Conservation (phyloP, 1,140 invertebrate genomes). For the Pachyrhynchus sulphureomaculatus region DNA sequence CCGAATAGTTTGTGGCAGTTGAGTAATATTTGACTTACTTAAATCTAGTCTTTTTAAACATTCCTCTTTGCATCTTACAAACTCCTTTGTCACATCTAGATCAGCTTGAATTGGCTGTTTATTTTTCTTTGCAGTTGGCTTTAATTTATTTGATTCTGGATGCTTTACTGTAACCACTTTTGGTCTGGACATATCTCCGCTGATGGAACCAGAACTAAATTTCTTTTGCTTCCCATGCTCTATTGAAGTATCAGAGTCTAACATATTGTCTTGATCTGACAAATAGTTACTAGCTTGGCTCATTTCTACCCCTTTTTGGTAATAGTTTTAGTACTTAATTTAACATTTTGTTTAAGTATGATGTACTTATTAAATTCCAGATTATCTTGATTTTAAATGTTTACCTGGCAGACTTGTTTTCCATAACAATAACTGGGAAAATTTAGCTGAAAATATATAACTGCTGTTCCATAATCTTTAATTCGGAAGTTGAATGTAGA, state of each 20-base stretch:
- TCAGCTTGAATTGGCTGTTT: conserved; percentile 92
- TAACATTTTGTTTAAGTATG: too few species aligned
- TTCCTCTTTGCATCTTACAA: conserved; percentile 90
- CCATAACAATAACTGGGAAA: too few species aligned
- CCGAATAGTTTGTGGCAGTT: conserved; percentile 83
- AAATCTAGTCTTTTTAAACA: conserved; percentile 87
- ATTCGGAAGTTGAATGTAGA: too few species aligned
- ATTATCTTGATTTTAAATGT: not conserved
- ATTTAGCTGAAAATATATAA: too few species aligned
- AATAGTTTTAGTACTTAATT: too few species aligned
- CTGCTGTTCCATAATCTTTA: too few species aligned
- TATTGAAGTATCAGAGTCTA: conserved; percentile 39
- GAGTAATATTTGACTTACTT: conserved; percentile 96
- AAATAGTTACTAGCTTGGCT: conserved; percentile 36
- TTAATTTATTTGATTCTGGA: conserved; percentile 92
- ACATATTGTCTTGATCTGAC: conserved; percentile 40
- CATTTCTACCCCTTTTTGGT: conserved; percentile 20
- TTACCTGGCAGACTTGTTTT: too few species aligned
- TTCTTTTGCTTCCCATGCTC: conserved; percentile 72
- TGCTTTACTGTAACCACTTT: conserved; percentile 94
- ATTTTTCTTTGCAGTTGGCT: conserved; percentile 87
- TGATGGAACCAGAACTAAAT: conserved; percentile 70
- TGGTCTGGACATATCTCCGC: conserved; percentile 65
- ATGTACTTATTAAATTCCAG: not conserved
- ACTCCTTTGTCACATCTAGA: conserved; percentile 92